Evolutionary conservation across 2,113 vertebrate species (phyloP).

Genomic region (Macquaria ambigua): DNA sequence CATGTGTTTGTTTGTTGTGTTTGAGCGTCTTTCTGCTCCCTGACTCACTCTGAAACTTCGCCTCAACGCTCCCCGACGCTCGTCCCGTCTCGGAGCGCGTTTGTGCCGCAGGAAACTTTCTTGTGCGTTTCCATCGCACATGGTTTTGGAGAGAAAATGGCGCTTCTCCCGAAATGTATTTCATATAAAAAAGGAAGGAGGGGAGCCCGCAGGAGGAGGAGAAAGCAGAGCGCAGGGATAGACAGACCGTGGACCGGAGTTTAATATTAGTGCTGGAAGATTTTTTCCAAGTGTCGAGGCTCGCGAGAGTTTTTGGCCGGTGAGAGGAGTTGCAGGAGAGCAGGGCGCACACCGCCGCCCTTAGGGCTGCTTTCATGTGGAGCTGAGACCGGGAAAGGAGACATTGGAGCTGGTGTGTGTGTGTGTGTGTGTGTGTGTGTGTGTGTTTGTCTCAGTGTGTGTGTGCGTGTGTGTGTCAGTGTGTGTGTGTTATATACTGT

Average conservation of each 20-base stretch:
- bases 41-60: conserved; percentile 41
- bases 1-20: conserved; percentile 4
- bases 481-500: not conserved
- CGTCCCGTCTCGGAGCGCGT: conserved; percentile 58
- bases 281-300: conserved; percentile 20
- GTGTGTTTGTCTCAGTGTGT: not conserved
- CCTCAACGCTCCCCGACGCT: conserved; percentile 30
- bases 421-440: conserved; percentile 6
- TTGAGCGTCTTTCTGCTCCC: conserved; percentile 7
- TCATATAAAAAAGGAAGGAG: conserved; percentile 70
- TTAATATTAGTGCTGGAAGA: conserved; percentile 32
- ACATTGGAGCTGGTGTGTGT: conserved; percentile 34
- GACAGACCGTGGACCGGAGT: conserved; percentile 38
- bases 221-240: conserved; percentile 30
- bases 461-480: not conserved
- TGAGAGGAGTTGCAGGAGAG: conserved; percentile 40
- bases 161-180: conserved; percentile 84
- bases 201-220: conserved; percentile 54
- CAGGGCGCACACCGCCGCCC: conserved; percentile 51
- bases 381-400: conserved; percentile 49
- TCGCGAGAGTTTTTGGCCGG: conserved; percentile 11
- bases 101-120: conserved; percentile 53
- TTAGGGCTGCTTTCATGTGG: conserved; percentile 46
- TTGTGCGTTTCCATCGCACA: conserved; percentile 72
- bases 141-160: conserved; percentile 85